Evolutionary conservation across 2,113 vertebrate species (phyloP), one percentile per base, ranked within the genome.

Genomic region (Dasyornis broadbenti): DNA sequence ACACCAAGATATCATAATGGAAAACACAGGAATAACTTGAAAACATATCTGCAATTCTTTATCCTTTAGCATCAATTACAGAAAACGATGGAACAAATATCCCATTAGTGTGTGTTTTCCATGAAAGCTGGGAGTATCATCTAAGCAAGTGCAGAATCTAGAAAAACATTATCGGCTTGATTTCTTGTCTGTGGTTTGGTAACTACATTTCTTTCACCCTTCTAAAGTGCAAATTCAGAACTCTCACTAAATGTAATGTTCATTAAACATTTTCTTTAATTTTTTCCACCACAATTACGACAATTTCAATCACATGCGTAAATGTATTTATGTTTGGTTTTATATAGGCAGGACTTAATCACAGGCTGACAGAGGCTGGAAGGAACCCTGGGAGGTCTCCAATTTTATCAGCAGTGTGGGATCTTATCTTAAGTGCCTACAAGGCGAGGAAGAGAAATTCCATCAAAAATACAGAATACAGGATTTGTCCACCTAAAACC

Each of bases 261-360:
- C 31, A 22, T 16, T 18, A 71, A 57, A 47, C 1, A 8, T 47
- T 42, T n/a, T 28, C 8, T 17, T 13, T 11, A 2, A 1, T 1
- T 28, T 30, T 47, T 57, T 5, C 19, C 30, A 5, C 8, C 10
- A 35, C 15, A 33, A 13, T 16, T 70, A 13, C 7, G 30, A 39
- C 5, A 59, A 53, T 75, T 75, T 81, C 27, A 60, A 18, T 61
- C 15, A 49, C 20, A 69, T 22, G 5, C 75, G 2, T 47, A 59
- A 35, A 35, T 47, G 56, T 61, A 39, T 8, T 15, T 26, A 37
- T 18, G 13, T 13, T 64, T 56, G 6, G 9, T 72, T 79, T 73
- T 39, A 52, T 31, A 61, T 3, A 54, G 16, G 19, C 30, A 80
- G 23, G 27, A 40, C 4, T 66, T 63, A 27, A 50, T 28, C 50